Conservation (phyloP, 2,797 vertebrate genomes). For the Chelon labrosus region DNA sequence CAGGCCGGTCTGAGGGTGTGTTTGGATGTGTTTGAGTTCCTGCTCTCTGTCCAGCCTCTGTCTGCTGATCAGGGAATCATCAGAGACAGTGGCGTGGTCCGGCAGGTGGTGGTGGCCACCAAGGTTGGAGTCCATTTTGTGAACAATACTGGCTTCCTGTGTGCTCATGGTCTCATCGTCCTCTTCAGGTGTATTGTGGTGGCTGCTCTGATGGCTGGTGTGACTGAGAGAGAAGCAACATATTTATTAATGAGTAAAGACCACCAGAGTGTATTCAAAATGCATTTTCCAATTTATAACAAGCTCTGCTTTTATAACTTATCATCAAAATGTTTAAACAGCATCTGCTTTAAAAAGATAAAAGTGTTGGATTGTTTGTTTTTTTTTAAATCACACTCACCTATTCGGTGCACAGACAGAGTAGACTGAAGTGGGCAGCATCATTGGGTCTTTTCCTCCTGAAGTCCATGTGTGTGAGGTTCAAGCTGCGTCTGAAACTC, state of each 20-base stretch:
- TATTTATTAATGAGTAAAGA: too few relatives aligned
- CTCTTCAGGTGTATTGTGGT: conserved; percentile 81
- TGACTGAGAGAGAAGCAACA: conserved; percentile 34
- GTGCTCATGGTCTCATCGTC: conserved; percentile 85
- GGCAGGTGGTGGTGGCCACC: not conserved
- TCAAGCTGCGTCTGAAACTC: conserved; percentile 36
- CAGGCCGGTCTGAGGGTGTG: conserved; percentile 10
- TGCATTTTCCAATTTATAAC: not conserved
- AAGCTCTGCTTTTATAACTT: not conserved
- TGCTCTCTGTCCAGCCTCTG: conserved; percentile 19
- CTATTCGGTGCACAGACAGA: conserved; percentile 65
- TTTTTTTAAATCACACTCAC: conserved; percentile 38
- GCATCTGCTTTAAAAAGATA: too few relatives aligned
- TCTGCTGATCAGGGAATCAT: conserved; percentile 21
- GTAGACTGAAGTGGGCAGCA: conserved; percentile 70
- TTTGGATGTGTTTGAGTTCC: conserved; percentile 9
- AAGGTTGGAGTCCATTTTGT: not conserved
- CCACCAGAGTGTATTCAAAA: too few relatives aligned
- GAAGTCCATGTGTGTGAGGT: conserved; percentile 67
- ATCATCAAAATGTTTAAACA: not conserved
- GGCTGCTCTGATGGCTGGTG: conserved; percentile 48
- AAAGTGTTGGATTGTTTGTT: too few relatives aligned
- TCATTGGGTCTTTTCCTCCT: conserved; percentile 63
- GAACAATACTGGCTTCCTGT: conserved; percentile 15
- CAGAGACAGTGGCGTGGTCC: not conserved